Conservation (phyloP, 2,888 invertebrate genomes). For the Thymelicus sylvestris region DNA sequence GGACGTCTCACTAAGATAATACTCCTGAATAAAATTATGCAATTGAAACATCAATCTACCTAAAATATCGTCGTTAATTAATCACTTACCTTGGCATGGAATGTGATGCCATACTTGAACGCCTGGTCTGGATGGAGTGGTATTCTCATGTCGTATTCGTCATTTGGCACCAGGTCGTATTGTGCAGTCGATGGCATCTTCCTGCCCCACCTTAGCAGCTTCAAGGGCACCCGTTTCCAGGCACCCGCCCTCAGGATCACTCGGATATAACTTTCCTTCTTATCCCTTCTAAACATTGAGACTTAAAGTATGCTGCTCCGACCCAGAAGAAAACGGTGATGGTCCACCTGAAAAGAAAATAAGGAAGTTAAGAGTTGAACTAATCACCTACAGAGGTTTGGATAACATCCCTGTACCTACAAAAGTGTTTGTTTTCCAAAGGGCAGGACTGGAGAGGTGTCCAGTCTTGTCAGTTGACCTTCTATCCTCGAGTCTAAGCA, state of each 20-base stretch:
- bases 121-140: constrained; percentile 99
- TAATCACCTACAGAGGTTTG: too few relatives aligned
- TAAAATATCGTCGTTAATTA: too few relatives aligned
- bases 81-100: constrained; percentile 95
- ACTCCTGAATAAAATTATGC: too few relatives aligned
- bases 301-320: constrained; percentile 45
- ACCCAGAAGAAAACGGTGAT: constrained; percentile 14
- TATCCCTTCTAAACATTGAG: constrained; percentile 72
- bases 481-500: too few relatives aligned
- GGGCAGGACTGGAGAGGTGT: too few relatives aligned
- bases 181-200: constrained; percentile 94
- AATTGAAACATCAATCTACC: too few relatives aligned
- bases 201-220: constrained; percentile 74
- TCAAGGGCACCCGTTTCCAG: constrained; percentile 75
- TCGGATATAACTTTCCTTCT: constrained; percentile 69
- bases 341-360: constrained; percentile 26
- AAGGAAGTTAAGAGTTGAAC: neutral
- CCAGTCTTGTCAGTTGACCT: too few relatives aligned
- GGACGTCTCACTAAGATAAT: too few relatives aligned
- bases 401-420: too few relatives aligned
- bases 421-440: too few relatives aligned
- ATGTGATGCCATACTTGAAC: constrained; percentile 98
- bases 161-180: constrained; percentile 98
- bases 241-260: constrained; percentile 65
- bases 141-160: constrained; percentile 97